Percentiles rank a stretch among this genome's conserved stretches.
Conservation (phyloP, 2,888 invertebrate genomes). For the Meta bourneti region DNA sequence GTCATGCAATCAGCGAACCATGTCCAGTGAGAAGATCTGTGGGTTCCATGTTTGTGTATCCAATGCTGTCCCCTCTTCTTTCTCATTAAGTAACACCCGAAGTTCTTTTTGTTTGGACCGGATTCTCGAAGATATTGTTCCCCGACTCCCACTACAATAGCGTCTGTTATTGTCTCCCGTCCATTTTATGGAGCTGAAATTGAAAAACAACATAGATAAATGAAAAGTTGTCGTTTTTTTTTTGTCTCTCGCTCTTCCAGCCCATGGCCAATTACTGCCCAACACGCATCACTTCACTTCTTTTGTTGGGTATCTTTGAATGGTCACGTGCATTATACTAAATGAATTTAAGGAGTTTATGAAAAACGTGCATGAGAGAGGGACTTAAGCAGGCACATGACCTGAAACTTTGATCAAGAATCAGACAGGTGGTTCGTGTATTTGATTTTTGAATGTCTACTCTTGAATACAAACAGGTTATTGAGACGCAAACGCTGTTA, state of each 20-base stretch:
- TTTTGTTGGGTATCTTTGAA: conserved; percentile 31
- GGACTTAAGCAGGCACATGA: neutral
- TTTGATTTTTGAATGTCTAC: neutral
- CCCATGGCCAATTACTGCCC: conserved; percentile 54
- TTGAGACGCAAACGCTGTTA: neutral
- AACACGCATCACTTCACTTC: conserved; percentile 63
- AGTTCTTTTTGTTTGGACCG: conserved; percentile 57
- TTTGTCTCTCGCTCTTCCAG: conserved; percentile 4
- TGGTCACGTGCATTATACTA: conserved; percentile 27
- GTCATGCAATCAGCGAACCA: conserved; percentile 41
- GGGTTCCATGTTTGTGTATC: conserved; percentile 17
- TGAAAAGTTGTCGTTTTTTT: conserved; percentile 41
- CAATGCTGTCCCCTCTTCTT: neutral
- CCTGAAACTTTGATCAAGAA: neutral
- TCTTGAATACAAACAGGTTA: neutral
- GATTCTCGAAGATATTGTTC: conserved; percentile 61
- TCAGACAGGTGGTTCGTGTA: neutral
- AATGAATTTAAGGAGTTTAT: conserved; percentile 22
- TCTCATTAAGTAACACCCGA: conserved; percentile 50
- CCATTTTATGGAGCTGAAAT: conserved; percentile 29
- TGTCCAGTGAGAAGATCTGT: conserved; percentile 20
- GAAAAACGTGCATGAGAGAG: conserved; percentile 13
- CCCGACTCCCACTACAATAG: conserved; percentile 53
- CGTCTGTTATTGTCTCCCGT: conserved; percentile 49
- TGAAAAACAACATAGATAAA: conserved; percentile 34